Evolutionary conservation across 2,888 invertebrate species (phyloP).

Genomic region (Morpho achilles): DNA sequence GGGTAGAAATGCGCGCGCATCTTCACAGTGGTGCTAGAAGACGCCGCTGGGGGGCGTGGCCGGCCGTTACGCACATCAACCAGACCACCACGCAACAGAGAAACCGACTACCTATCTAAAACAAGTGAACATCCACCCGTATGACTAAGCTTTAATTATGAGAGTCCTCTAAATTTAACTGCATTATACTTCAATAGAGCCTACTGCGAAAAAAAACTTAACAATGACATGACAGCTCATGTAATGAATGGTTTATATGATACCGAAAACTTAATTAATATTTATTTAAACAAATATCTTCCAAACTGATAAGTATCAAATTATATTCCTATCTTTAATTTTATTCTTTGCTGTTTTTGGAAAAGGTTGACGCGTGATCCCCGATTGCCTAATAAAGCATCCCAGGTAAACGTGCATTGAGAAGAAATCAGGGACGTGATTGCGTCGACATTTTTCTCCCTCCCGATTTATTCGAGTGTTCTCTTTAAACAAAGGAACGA

Average conservation of each 20-base stretch:
- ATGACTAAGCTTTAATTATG: constrained; percentile 15
- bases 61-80: constrained; percentile 58
- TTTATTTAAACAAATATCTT: constrained; percentile 4
- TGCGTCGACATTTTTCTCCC: constrained; percentile 25
- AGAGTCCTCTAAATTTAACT: constrained; percentile 25
- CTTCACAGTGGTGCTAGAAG: constrained; percentile 50
- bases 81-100: constrained; percentile 55
- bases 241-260: constrained; percentile 14
- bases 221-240: constrained; percentile 8
- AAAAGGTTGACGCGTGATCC: constrained; percentile 12
- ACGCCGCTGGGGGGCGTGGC: constrained; percentile 65
- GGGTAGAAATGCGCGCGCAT: constrained; percentile 70
- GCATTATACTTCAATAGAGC: constrained; percentile 27
- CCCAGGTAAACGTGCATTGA: constrained; percentile 18
- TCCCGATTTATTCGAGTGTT: constrained; percentile 19
- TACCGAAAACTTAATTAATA: constrained; percentile 7
- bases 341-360: neutral
- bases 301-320: neutral
- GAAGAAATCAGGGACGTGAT: constrained; percentile 21
- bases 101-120: constrained; percentile 43
- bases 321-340: too few species aligned
- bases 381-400: constrained; percentile 22
- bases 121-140: constrained; percentile 30
- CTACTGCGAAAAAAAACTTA: constrained; percentile 17
- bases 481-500: constrained; percentile 21